These are phyloP conservation scores for Aphidius ervi DNA, from an alignment of 1,140 invertebrate genomes.

Conservation along the genomic window DNA sequence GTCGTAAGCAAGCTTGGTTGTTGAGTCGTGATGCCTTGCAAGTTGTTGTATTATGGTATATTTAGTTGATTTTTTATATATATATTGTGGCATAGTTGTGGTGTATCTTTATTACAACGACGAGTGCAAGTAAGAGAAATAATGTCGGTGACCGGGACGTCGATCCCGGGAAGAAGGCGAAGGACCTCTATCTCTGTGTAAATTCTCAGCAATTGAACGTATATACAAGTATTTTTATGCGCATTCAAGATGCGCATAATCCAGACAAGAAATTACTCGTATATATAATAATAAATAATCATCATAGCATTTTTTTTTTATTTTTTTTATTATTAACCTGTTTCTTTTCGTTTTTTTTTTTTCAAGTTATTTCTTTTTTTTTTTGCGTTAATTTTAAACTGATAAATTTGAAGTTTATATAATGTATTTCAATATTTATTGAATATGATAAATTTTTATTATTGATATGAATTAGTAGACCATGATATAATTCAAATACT, in stretches of 20 bases:
- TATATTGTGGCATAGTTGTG: neutral
- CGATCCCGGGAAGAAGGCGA: conserved; percentile 36
- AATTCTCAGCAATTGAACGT: conserved; percentile 15
- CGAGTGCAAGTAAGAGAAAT: conserved; percentile 11
- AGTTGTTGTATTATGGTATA: too few relatives aligned
- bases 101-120: conserved; percentile 9
- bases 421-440: too few relatives aligned
- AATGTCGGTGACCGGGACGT: conserved; percentile 43
- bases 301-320: neutral
- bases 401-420: too few relatives aligned
- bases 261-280: neutral
- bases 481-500: too few relatives aligned
- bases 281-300: too few relatives aligned
- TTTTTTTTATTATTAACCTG: neutral
- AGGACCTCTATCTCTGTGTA: conserved; percentile 34
- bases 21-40: too few relatives aligned
- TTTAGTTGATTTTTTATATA: neutral
- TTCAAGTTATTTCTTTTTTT: neutral
- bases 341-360: too few relatives aligned
- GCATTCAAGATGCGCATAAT: neutral
- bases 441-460: too few relatives aligned
- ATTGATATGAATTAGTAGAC: too few relatives aligned
- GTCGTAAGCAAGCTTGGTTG: too few relatives aligned
- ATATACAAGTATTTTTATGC: neutral
- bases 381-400: too few relatives aligned